These are phyloP conservation scores for Keiferia lycopersicella DNA, from an alignment of 2,888 invertebrate genomes.

Conservation along the genomic window DNA sequence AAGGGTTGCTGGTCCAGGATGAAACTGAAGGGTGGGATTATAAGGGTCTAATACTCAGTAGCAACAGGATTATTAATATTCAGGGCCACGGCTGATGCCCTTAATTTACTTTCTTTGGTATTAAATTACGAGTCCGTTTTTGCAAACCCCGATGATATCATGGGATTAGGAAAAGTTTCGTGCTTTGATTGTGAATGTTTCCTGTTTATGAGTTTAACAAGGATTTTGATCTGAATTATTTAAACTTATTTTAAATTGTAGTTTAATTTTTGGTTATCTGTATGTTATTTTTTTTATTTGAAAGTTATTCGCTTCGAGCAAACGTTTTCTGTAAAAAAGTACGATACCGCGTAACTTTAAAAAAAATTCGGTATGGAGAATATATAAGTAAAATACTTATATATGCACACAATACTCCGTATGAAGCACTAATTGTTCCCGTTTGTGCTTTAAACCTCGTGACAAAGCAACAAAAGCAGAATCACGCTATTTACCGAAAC, in stretches of 20 bases:
- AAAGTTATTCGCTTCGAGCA: too few species aligned
- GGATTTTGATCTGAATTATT: neutral
- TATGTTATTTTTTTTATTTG: neutral
- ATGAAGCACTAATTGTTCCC: neutral
- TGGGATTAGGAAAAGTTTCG: conserved; percentile 16
- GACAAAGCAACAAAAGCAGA: conserved; percentile 26
- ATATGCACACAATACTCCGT: neutral
- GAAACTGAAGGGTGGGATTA: conserved; percentile 74
- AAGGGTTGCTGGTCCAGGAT: conserved; percentile 57
- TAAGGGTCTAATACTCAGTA: conserved; percentile 73
- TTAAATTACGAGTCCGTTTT: conserved; percentile 57
- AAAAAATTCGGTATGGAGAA: too few species aligned
- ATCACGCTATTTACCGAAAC: conserved; percentile 36
- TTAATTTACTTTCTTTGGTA: conserved; percentile 67
- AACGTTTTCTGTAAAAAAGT: neutral
- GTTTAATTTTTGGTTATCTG: too few species aligned
- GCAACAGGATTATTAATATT: conserved; percentile 72
- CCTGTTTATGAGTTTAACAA: neutral
- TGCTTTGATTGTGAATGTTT: neutral
- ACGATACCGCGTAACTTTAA: too few species aligned
- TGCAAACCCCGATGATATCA: conserved; percentile 36
- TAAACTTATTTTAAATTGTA: too few species aligned
- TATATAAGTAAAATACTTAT: neutral
- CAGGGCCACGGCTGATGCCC: conserved; percentile 59
- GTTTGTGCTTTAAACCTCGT: neutral